These are phyloP conservation scores for Sitophilus oryzae DNA, from an alignment of 1,140 invertebrate genomes.

Conservation along the genomic window DNA sequence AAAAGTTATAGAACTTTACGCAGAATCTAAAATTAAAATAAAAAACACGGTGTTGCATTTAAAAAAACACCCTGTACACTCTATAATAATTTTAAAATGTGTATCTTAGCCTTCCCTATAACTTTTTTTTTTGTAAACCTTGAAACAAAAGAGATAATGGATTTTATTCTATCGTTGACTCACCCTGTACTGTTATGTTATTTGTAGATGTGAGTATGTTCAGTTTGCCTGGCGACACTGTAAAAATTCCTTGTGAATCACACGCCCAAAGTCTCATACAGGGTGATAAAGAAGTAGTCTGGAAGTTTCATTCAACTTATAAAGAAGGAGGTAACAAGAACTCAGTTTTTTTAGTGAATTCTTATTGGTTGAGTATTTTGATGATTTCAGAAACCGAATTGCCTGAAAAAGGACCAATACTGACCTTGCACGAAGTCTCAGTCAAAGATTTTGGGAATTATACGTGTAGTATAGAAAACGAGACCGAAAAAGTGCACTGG, in stretches of 20 bases:
- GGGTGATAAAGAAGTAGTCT: background rate
- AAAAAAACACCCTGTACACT: too few species aligned
- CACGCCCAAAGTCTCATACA: background rate
- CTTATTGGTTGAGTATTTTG: too few species aligned
- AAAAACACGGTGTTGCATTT: too few species aligned
- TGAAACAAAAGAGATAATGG: too few species aligned
- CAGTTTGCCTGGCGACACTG: conserved; percentile 5
- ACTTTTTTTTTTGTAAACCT: too few species aligned
- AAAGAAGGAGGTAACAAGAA: conserved; percentile 2
- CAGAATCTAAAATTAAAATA: too few species aligned
- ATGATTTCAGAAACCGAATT: background rate
- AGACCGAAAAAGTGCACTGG: conserved; percentile 8
- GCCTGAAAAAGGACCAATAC: conserved; percentile 18
- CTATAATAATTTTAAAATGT: too few species aligned
- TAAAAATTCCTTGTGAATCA: conserved; percentile 1
- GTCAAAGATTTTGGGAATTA: conserved; percentile 36
- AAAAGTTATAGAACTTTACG: too few species aligned
- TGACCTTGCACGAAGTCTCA: conserved; percentile 32
- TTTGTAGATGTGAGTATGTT: conserved; percentile 3
- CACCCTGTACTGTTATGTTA: too few species aligned
- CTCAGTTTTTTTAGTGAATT: too few species aligned
- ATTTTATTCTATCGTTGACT: too few species aligned
- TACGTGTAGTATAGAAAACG: conserved; percentile 27
- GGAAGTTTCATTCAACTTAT: conserved; percentile 3
- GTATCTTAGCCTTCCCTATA: too few species aligned